A percentile compares a stretch with the other conserved stretches of the same genome.
Evolutionary conservation across 2,113 vertebrate species (phyloP).

Genomic region (Lagopus muta): DNA sequence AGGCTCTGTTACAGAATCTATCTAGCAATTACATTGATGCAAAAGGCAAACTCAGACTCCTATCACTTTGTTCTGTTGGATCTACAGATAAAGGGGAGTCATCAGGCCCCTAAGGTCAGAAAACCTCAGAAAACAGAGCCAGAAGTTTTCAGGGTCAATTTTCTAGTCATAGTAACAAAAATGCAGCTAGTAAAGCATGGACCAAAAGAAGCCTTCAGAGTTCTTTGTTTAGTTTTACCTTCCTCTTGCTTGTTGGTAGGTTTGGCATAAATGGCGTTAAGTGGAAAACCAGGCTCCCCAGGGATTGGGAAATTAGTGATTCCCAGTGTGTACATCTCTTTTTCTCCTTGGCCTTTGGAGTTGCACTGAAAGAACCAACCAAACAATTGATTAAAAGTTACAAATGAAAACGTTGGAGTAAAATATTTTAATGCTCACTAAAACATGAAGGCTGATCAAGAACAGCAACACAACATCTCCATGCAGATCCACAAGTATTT

Average conservation of each 20-base stretch:
- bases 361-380: constrained; percentile 86
- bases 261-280: constrained; percentile 94
- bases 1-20: background rate
- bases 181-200: background rate
- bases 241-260: constrained; percentile 85
- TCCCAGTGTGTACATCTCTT: constrained; percentile 98
- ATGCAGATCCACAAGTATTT: background rate
- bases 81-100: background rate
- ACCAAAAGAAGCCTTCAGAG: background rate
- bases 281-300: constrained; percentile 97
- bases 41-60: background rate
- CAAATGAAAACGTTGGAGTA: background rate
- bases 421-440: background rate
- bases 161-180: background rate
- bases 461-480: background rate
- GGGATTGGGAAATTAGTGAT: constrained; percentile 99
- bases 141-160: background rate
- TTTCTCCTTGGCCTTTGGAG: constrained; percentile 95
- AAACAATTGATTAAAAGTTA: background rate
- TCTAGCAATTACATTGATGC: background rate
- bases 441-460: background rate
- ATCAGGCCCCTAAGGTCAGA: background rate
- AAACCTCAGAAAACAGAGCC: background rate
- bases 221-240: constrained; percentile 70
- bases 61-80: background rate